phyloP scores from a whole-genome alignment of 2,113 vertebrate species.

The Callopanchax toddi region DNA sequence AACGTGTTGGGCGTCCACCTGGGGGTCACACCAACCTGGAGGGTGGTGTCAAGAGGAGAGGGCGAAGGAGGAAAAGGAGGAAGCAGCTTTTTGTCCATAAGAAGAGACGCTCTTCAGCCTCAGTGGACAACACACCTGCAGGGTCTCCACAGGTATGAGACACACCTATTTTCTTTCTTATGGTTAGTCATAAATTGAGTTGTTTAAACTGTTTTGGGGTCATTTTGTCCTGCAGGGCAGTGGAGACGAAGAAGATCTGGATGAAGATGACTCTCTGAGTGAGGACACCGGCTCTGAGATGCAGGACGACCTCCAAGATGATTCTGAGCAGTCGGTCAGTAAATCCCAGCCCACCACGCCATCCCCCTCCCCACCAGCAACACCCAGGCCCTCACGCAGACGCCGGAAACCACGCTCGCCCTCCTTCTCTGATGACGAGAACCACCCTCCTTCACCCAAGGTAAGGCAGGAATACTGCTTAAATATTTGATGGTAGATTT shows the following conservation, averaged over 20 bases:
- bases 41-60: constrained; percentile 90
- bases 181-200: no score
- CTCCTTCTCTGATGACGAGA: constrained; percentile 93
- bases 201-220: background rate
- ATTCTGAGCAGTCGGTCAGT: constrained; percentile 90
- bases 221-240: constrained; percentile 82
- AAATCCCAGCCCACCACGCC: constrained; percentile 91
- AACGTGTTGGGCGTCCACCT: constrained; percentile 90
- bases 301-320: constrained; percentile 91
- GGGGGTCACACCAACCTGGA: constrained; percentile 92
- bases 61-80: constrained; percentile 91
- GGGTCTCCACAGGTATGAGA: constrained; percentile 91
- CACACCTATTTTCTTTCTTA: background rate
- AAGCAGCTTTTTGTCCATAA: constrained; percentile 98
- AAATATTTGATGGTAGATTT: background rate
- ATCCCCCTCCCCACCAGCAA: constrained; percentile 86
- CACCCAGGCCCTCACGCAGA: constrained; percentile 79
- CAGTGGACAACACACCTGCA: constrained; percentile 92
- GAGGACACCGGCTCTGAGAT: constrained; percentile 91
- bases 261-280: constrained; percentile 92
- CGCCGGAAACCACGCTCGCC: constrained; percentile 85
- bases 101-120: constrained; percentile 92
- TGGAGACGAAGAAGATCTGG: constrained; percentile 92
- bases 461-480: constrained; percentile 63
- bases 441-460: constrained; percentile 93